phyloP scores from a whole-genome alignment of 1,140 invertebrate species.

The Andricus grossulariae region DNA sequence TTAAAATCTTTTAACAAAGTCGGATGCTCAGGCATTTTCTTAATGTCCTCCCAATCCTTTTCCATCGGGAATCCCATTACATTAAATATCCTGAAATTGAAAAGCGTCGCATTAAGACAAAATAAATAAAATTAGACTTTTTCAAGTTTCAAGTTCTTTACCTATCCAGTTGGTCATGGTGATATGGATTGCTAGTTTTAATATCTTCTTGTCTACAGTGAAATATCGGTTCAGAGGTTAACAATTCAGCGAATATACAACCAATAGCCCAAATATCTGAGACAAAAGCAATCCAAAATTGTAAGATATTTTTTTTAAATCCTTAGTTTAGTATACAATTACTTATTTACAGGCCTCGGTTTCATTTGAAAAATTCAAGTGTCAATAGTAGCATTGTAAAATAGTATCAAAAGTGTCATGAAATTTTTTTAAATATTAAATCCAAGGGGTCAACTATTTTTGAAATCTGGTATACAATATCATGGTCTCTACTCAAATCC shows the following conservation, averaged over 20 bases:
- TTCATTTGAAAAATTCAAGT: too few relatives aligned
- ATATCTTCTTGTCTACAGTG: constrained; percentile 99
- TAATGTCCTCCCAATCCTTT: constrained; percentile 99
- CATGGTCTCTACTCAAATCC: too few relatives aligned
- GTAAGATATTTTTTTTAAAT: background rate
- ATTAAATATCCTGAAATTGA: constrained; percentile 92
- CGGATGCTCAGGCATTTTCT: constrained; percentile 99
- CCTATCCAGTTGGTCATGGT: constrained; percentile 98
- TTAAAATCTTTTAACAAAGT: constrained; percentile 98
- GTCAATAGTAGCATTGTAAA: too few relatives aligned
- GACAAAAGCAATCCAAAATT: constrained; percentile 36
- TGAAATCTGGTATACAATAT: too few relatives aligned
- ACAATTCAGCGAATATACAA: constrained; percentile 98
- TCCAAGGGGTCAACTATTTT: too few relatives aligned
- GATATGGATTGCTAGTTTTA: constrained; percentile 99
- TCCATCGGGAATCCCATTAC: constrained; percentile 99
- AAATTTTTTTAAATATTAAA: too few relatives aligned
- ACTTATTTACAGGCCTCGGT: too few relatives aligned
- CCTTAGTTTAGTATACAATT: too few relatives aligned
- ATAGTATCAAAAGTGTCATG: too few relatives aligned
- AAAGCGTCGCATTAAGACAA: constrained; percentile 13
- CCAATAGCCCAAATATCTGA: constrained; percentile 99
- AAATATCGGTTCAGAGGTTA: constrained; percentile 99
- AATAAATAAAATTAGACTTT: constrained; percentile 1
- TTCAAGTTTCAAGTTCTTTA: constrained; percentile 49